Base-by-base conservation (phyloP, 2,113 vertebrate species). In the Diadophis punctatus region DNA sequence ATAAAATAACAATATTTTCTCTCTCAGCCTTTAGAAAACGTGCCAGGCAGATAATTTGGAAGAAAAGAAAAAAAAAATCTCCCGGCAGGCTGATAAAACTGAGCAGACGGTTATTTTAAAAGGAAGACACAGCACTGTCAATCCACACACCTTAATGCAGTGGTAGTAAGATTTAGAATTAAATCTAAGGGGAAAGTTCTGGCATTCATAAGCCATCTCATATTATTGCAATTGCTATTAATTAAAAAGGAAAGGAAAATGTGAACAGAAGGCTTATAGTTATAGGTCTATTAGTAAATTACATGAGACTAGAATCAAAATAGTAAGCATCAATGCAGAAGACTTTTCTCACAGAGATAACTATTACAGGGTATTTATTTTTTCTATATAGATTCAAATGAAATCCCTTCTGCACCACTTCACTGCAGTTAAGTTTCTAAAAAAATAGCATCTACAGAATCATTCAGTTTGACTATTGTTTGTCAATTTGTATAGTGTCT, bases 191-290 rank as follows among this genome's bases (percentile, higher is more conserved):
- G 39, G 30, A 25, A 20, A 7, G 55, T 93, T 6, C 10, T 30
- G 43, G 60, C 0, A 68, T 23, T 25, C 51, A 1, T 34, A 39
- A 80, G 27, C 20, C 94, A 30, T 16, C 30, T 90, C 85, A 93
- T 68, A 55, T 46, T 84, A 94, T 87, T 92, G 90, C 4, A 88
- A 68, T 0, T 22, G 89, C 88, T 93, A 22, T 0, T 80, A 63
- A 1, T 90, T 85, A 74, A 93, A 89, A 92, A 80, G 39, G 10
- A 84, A 91, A 91, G 23, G 39, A 68, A 22, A 91, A 91, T 89
- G 49, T 52, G 25, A 87, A 68, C 63, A 84, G 18, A 5, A 89
- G 80, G 43, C 18, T 80, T 86, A 2, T 39, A 16, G 52, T 89
- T 27, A 9, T 90, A 10, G 58, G 55, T 16, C 3, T 90, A 39